phyloP scores from a whole-genome alignment of 2,113 vertebrate species.

The Indicator maculatus region DNA sequence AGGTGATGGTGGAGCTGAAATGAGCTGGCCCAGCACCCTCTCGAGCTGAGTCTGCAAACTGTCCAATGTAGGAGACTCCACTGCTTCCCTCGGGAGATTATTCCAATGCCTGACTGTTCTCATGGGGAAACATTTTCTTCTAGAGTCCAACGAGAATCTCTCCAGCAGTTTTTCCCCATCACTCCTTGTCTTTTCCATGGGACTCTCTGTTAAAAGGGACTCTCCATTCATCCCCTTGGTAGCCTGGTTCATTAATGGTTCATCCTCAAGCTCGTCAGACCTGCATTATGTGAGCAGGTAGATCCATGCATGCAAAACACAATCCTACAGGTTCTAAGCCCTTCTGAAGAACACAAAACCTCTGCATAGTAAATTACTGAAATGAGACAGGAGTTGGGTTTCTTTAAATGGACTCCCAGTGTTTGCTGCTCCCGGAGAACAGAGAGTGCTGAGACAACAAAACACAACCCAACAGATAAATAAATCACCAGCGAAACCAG shows the following conservation, averaged over 20 bases:
- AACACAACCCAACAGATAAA: constrained; percentile 60
- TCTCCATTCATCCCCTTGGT: too few relatives aligned
- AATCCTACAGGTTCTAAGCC: constrained; percentile 76
- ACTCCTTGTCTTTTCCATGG: too few relatives aligned
- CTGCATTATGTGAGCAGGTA: constrained; percentile 78
- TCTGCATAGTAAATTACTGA: constrained; percentile 67
- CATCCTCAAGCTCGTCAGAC: constrained; percentile 75
- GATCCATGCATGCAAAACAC: constrained; percentile 69
- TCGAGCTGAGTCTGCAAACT: too few relatives aligned
- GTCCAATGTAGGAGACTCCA: too few relatives aligned
- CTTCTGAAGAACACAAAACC: constrained; percentile 74
- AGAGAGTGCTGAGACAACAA: constrained; percentile 64
- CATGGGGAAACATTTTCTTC: too few relatives aligned
- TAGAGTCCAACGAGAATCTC: too few relatives aligned
- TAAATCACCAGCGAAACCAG: constrained; percentile 50
- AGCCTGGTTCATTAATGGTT: constrained; percentile 73
- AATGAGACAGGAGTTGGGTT: constrained; percentile 62
- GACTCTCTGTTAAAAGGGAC: too few relatives aligned
- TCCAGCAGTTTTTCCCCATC: too few relatives aligned
- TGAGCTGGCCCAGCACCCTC: too few relatives aligned
- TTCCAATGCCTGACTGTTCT: too few relatives aligned
- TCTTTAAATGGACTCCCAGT: constrained; percentile 44
- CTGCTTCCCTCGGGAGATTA: too few relatives aligned
- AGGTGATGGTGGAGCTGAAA: too few relatives aligned
- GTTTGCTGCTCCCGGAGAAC: constrained; percentile 31